These are phyloP conservation scores for Aramus guarauna DNA, from an alignment of 2,113 vertebrate species.

Conservation along the genomic window DNA sequence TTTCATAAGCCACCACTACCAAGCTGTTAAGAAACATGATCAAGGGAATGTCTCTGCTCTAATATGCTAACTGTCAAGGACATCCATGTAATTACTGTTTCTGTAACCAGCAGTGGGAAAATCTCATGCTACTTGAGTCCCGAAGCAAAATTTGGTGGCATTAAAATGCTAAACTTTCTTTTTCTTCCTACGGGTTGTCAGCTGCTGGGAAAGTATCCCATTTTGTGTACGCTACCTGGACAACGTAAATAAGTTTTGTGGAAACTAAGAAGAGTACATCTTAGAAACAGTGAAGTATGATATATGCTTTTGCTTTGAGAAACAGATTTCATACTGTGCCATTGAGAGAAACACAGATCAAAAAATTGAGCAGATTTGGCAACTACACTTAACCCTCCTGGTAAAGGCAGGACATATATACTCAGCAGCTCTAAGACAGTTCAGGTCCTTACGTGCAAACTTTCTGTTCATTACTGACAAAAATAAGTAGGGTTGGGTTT, in stretches of 20 bases:
- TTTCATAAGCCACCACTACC: not conserved
- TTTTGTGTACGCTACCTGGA: slow-evolving; percentile 6
- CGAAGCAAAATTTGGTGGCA: slow-evolving; percentile 31
- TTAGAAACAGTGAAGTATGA: not conserved
- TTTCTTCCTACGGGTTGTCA: slow-evolving; percentile 13
- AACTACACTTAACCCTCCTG: slow-evolving; percentile 14
- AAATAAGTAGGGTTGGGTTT: not conserved
- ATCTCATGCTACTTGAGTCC: slow-evolving; percentile 54
- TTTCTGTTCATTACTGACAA: not conserved
- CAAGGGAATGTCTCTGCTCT: slow-evolving; percentile 31
- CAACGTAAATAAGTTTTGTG: not conserved
- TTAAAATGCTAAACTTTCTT: slow-evolving; percentile 53
- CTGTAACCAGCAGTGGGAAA: slow-evolving; percentile 18
- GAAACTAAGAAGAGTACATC: slow-evolving; percentile 9
- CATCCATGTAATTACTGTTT: slow-evolving; percentile 52
- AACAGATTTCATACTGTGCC: not conserved
- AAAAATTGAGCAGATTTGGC: slow-evolving; percentile 41
- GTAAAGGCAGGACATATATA: not conserved
- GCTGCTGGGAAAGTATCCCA: not conserved
- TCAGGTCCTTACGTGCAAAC: not conserved
- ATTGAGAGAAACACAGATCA: slow-evolving; percentile 17
- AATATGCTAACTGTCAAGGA: not conserved
- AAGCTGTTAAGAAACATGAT: slow-evolving; percentile 52
- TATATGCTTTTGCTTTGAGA: not conserved
- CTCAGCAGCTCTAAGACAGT: not conserved